Evolutionary conservation across 2,888 invertebrate species (phyloP).

Genomic region (Drosophila bunnanda): DNA sequence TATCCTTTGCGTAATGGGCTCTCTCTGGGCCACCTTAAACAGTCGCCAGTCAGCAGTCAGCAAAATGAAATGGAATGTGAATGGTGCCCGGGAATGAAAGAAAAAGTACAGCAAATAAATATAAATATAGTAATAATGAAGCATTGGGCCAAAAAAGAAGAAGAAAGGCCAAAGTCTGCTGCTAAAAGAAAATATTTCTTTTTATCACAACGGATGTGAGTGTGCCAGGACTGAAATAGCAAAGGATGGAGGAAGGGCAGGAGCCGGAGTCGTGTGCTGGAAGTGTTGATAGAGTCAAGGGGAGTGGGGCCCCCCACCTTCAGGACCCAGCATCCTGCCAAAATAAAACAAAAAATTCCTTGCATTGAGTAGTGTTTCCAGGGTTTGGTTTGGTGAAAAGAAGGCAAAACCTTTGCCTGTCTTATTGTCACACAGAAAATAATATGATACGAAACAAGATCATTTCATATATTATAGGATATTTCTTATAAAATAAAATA

Average conservation of each 20-base stretch:
- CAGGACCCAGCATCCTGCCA: conserved; percentile 53
- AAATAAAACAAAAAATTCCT: conserved; percentile 74
- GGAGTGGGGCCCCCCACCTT: conserved; percentile 15
- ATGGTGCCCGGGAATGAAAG: conserved; percentile 32
- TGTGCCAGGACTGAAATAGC: conserved; percentile 75
- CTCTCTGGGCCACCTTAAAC: conserved; percentile 67
- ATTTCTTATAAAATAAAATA: not conserved
- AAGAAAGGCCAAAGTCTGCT: conserved; percentile 74
- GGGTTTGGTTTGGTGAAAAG: conserved; percentile 12
- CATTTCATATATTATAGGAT: too few relatives aligned
- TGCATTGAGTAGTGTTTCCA: conserved; percentile 43
- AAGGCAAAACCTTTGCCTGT: conserved; percentile 15
- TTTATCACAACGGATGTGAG: conserved; percentile 82
- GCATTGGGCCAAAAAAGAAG: conserved; percentile 43
- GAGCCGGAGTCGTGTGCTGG: conserved; percentile 20
- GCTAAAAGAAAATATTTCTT: conserved; percentile 81
- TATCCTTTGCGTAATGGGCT: conserved; percentile 78
- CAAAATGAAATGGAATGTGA: conserved; percentile 51
- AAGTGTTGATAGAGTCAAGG: conserved; percentile 17
- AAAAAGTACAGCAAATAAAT: conserved; percentile 54
- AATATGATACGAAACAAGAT: not conserved
- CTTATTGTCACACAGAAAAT: conserved; percentile 35
- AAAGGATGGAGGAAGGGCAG: conserved; percentile 34
- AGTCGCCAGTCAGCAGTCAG: conserved; percentile 59
- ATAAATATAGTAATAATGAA: conserved; percentile 79